These are phyloP conservation scores for Eueremaeus valkanovi DNA, from an alignment of 2,888 invertebrate species.

Conservation along the genomic window DNA sequence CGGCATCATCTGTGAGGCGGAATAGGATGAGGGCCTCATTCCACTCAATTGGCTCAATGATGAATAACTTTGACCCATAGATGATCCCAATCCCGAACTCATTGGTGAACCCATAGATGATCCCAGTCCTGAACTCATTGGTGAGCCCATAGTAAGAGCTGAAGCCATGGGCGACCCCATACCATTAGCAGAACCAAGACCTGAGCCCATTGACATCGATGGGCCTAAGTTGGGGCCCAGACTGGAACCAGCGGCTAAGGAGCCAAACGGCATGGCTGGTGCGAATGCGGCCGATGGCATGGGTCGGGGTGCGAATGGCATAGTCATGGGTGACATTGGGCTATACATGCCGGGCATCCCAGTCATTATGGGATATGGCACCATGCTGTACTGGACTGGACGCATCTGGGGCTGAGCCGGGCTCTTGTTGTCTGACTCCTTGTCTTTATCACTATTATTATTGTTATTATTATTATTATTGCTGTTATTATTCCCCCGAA, in stretches of 20 bases:
- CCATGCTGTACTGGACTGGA: neutral
- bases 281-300: neutral
- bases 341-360: neutral
- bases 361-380: conserved; percentile 14
- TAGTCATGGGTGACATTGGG: conserved; percentile 18
- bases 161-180: too few relatives aligned
- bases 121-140: too few relatives aligned
- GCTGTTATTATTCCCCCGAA: conserved; percentile 9
- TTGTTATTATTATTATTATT: conserved; percentile 30
- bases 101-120: too few relatives aligned
- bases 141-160: too few relatives aligned
- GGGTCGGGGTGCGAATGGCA: conserved; percentile 9
- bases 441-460: conserved; percentile 6
- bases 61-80: neutral
- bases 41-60: neutral
- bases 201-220: neutral
- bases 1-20: conserved; percentile 26
- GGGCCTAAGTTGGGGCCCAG: neutral
- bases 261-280: neutral
- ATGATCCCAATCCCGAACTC: neutral
- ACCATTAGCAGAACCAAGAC: neutral
- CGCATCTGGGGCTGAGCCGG: neutral
- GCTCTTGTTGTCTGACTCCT: neutral
- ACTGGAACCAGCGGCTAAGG: conserved; percentile 12
- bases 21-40: neutral